Evolutionary conservation across 1,140 invertebrate species (phyloP).

Genomic region (Myzus persicae): DNA sequence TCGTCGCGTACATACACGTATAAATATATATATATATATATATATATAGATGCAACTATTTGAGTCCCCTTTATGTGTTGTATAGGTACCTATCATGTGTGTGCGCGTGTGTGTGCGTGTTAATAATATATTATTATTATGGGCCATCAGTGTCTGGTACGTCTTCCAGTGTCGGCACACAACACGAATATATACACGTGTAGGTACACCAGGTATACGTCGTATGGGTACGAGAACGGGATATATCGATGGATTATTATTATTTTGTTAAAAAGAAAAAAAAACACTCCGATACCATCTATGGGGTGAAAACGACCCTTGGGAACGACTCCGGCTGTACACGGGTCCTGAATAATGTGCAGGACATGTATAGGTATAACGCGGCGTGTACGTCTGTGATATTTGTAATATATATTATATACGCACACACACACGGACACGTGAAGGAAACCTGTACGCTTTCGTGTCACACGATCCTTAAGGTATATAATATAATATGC

Average conservation of each 20-base stretch:
- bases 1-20: not conserved
- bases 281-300: constrained; percentile 1
- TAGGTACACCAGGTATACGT: not conserved
- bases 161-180: not conserved
- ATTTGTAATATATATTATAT: constrained; percentile 9
- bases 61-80: not conserved
- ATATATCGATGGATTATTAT: constrained; percentile 39
- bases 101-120: not conserved
- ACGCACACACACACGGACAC: not conserved
- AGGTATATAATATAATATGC: not conserved
- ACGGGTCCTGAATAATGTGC: not conserved
- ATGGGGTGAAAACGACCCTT: constrained; percentile 50
- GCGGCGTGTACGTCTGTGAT: not conserved
- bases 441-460: not conserved
- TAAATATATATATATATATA: not conserved
- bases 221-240: not conserved
- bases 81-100: no score
- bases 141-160: not conserved
- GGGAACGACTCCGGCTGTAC: constrained; percentile 34
- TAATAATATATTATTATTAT: constrained; percentile 33
- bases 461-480: constrained; percentile 37
- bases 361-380: not conserved
- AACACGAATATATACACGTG: not conserved
- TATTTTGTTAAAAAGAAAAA: constrained; percentile 32
- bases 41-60: not conserved